A percentile compares a stretch with the other conserved stretches of the same genome.
These are phyloP conservation scores for Isotomurus palustris DNA, from an alignment of 2,888 invertebrate genomes.

Conservation along the genomic window DNA sequence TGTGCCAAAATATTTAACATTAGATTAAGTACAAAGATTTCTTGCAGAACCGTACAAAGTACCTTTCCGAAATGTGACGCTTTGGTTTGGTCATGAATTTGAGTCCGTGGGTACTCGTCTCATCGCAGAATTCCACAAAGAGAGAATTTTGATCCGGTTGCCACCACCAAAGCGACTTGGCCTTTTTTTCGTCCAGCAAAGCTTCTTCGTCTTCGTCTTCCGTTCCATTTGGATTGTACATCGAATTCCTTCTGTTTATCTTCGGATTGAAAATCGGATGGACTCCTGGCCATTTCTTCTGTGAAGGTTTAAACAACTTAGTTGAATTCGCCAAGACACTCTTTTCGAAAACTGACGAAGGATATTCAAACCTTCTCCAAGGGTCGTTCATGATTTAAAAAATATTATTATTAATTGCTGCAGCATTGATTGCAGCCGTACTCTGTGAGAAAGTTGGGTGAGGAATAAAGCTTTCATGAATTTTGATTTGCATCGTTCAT, in stretches of 20 bases:
- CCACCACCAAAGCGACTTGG: conserved; percentile 20
- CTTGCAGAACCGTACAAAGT: no score
- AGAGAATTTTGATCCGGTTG: conserved; percentile 15
- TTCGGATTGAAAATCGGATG: background rate
- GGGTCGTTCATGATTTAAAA: no score
- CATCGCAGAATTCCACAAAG: conserved; percentile 13
- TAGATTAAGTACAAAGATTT: background rate
- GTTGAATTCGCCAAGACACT: background rate
- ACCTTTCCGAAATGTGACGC: conserved; percentile 39
- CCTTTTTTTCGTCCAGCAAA: background rate
- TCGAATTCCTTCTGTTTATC: background rate
- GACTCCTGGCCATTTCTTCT: background rate
- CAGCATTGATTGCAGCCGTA: no score
- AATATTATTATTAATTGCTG: no score
- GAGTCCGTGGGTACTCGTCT: conserved; percentile 27
- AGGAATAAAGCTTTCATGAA: no score
- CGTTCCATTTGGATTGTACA: background rate
- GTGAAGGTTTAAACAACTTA: background rate
- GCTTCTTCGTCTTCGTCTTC: background rate
- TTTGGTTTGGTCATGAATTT: conserved; percentile 33
- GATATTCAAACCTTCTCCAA: no score
- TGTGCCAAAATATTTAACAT: conserved; percentile 12
- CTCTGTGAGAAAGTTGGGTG: no score
- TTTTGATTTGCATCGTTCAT: no score
- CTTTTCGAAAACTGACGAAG: no score